Percentiles rank a stretch among this genome's conserved stretches.
These are phyloP conservation scores for Stichodactyla mertensii DNA, from an alignment of 64 coral and sea anemone species.

Conservation along the genomic window DNA sequence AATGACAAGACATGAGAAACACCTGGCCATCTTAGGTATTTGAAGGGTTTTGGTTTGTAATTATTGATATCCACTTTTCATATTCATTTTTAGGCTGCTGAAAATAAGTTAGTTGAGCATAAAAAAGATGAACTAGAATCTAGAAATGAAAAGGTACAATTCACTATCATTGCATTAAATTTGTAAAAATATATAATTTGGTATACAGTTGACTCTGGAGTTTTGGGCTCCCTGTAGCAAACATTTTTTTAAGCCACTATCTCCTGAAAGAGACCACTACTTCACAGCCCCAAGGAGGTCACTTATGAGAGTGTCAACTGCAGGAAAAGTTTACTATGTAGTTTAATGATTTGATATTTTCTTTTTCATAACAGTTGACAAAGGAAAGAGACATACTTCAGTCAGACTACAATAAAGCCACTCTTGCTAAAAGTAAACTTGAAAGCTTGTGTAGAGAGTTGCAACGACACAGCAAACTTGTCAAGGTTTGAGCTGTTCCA, in stretches of 20 bases:
- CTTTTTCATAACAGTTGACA: slow-evolving; percentile 32
- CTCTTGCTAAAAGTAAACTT: slow-evolving; percentile 85
- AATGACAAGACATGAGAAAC: no score
- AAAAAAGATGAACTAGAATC: slow-evolving; percentile 57
- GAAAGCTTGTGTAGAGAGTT: slow-evolving; percentile 94
- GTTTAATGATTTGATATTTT: not conserved
- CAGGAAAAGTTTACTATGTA: no score
- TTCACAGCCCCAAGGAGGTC: no score
- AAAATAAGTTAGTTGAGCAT: slow-evolving; percentile 37
- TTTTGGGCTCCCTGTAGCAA: no score
- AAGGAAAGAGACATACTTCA: slow-evolving; percentile 67
- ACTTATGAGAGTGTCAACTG: no score
- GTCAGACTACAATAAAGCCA: slow-evolving; percentile 87
- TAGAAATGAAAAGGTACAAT: slow-evolving; percentile 47
- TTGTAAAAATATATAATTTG: no score
- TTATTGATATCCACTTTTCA: not conserved
- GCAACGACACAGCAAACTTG: slow-evolving; percentile 92
- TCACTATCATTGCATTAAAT: no score
- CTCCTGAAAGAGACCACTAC: no score
- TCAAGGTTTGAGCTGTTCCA: slow-evolving; percentile 49
- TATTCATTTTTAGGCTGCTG: slow-evolving; percentile 21
- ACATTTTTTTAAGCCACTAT: no score
- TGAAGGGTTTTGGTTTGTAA: not conserved
- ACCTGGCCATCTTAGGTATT: not conserved
- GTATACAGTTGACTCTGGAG: no score